Base-by-base conservation (phyloP, 2,888 invertebrate genomes). In the Drosophila colorata region DNA sequence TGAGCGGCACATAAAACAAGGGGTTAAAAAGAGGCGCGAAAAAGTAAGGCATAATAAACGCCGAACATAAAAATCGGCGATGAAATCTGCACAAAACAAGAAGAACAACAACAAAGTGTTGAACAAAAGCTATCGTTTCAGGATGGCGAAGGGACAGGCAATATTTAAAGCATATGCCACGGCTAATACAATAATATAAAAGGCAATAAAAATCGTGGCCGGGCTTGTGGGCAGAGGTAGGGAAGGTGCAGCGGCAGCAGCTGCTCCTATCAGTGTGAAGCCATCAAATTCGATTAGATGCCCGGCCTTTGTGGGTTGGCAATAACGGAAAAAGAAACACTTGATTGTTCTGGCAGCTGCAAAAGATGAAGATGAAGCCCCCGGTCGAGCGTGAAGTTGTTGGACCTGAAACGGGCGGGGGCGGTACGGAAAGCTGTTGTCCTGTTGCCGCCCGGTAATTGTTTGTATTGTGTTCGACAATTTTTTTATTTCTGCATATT, bases 211-310 rank as follows among this genome's bases (percentile, higher is more conserved):
- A 88, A 69, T 71, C 76, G 70, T 47, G 46, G 64, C 63, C 41
- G 52, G 61, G 49, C 67, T 75, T 57, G 68, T 48, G 47, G 72
- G 40, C 53, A 49, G 40, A 51, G 53, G 56, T 53, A 59, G 59
- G 67, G 47, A 37, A 69, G 67, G 59, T 68, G 58, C 46, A 71
- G 71, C 49, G 53, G 43, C 47, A 68, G 76, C 88, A 88, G 89
- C 89, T 90, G 90, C 75, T 71, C 72, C 87, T 90, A 90, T 90
- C 90, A 90, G 89, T 90, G 90, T 89, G 86, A 90, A 90, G 85
- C 78, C 77, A 90, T 90, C 88, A 77, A 75, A 89, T 89, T 88
- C 90, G 88, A 88, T 88, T 89, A 90, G 90, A 75, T 69, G 69
- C 44, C 37, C 57, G 55, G 37, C 75, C 75, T 43, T 56, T 63